phyloP scores from a whole-genome alignment of 2,113 vertebrate species.

The Albula goreensis region DNA sequence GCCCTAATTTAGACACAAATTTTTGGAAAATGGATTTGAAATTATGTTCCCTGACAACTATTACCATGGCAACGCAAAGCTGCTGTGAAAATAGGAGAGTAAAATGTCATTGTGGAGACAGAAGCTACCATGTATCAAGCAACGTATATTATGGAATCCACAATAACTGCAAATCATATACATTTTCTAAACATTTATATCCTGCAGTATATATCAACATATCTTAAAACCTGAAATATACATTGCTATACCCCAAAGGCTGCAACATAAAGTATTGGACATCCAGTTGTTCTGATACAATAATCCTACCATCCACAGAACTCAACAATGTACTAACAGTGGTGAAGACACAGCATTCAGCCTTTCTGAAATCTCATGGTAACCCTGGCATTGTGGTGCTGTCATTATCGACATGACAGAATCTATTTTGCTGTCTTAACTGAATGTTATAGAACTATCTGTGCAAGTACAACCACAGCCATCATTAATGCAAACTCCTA shows the following conservation, averaged over 20 bases:
- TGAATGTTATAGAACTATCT: neutral
- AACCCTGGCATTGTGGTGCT: neutral
- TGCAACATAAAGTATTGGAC: too few species aligned
- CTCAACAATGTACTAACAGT: too few species aligned
- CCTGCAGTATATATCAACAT: neutral
- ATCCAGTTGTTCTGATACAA: neutral
- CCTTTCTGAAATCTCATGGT: neutral
- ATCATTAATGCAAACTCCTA: neutral
- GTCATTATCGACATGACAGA: neutral
- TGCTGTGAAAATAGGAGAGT: neutral
- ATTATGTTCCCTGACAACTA: constrained; percentile 7
- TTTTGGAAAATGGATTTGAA: constrained; percentile 2
- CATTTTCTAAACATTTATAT: neutral
- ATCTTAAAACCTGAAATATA: neutral
- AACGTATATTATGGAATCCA: neutral
- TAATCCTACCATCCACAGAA: too few species aligned
- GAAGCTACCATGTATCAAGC: neutral
- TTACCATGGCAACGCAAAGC: constrained; percentile 23
- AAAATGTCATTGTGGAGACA: neutral
- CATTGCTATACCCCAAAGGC: neutral
- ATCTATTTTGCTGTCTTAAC: neutral
- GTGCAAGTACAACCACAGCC: neutral
- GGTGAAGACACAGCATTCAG: neutral
- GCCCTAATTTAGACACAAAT: constrained; percentile 2
- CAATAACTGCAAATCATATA: neutral